Base-by-base conservation (phyloP, 2,888 invertebrate genomes). In the Xanthorhoe designata region DNA sequence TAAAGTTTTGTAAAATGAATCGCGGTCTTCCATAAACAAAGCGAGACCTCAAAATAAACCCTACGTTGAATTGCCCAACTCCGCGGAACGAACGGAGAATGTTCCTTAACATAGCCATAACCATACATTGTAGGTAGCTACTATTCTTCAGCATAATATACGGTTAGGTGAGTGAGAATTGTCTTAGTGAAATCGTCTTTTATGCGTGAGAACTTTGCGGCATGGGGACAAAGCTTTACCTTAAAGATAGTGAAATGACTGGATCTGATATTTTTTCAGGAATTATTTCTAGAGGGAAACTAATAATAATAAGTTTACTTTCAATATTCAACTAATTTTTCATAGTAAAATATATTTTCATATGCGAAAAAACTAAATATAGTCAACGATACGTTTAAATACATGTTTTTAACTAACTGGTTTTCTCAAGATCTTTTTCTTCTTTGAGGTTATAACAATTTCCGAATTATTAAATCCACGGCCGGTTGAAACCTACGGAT, bases 41-140 rank as follows among this genome's bases (percentile, higher is more conserved):
- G 68, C 64, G 71, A 74, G 61, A 66, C 59, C 70, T 47, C 64
- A 53, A 63, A 60, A 52, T 67, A 66, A 64, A 61, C 69, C 63
- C 72, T 68, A 69, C 68, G 71, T 50, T 70, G 69, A 72, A 74
- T 66, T 63, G 68, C 64, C 64, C 60, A 73, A 74, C 64, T 60
- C 63, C 64, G 59, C 63, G 72, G 60, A 68, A 64, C 65, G 61
- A 69, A 74, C 70, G 68, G 68, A 73, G 68, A 61, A 58, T 62
- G 57, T 66, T 65, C 61, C 52, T 66, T 54, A 64, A 62, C 62
- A 60, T 60, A 66, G 68, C 70, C 54, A 67, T 64, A 66, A 60
- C 69, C 61, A 47, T 64, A 70, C 51, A 59, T 73, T 64, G 62
- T 45, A 50, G 47, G 51, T 63, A 57, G 57, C 60, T 55, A 61